Conservation (phyloP, 2,797 vertebrate species). For the Anguilla pacifica region DNA sequence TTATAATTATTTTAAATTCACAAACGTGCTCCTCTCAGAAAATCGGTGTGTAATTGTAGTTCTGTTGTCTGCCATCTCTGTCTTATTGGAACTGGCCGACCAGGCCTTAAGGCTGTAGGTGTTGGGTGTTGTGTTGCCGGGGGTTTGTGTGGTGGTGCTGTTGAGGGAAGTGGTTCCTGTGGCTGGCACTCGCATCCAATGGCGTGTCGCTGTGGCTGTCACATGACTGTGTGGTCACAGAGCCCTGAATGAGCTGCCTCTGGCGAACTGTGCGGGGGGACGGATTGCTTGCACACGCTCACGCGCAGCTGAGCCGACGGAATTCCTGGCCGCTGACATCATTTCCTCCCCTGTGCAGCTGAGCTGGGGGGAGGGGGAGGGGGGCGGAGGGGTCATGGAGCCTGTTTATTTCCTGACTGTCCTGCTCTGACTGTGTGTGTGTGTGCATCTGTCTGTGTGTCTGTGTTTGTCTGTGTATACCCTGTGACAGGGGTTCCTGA, state of each 20-base stretch:
- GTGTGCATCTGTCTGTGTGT: not conserved
- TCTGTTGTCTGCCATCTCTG: not conserved
- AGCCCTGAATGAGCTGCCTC: not conserved
- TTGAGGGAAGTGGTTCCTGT: not conserved
- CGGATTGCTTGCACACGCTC: not conserved
- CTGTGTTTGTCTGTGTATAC: not conserved
- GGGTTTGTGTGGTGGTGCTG: not conserved
- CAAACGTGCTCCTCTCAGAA: not conserved
- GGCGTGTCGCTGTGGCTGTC: not conserved
- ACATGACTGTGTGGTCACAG: not conserved
- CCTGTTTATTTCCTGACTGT: not conserved
- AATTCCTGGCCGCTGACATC: constrained; percentile 28
- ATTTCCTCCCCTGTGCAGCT: constrained; percentile 31
- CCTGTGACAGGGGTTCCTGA: no score
- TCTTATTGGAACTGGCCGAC: not conserved
- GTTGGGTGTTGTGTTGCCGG: not conserved
- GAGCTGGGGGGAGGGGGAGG: not conserved
- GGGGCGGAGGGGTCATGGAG: not conserved
- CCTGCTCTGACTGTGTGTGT: not conserved
- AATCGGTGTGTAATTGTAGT: not conserved
- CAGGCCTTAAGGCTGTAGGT: not conserved
- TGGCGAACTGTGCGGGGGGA: constrained; percentile 1
- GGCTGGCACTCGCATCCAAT: not conserved
- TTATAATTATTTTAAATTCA: not conserved
- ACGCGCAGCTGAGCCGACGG: not conserved